Conservation (phyloP, 1,140 invertebrate genomes). For the Eupeodes corollae region DNA sequence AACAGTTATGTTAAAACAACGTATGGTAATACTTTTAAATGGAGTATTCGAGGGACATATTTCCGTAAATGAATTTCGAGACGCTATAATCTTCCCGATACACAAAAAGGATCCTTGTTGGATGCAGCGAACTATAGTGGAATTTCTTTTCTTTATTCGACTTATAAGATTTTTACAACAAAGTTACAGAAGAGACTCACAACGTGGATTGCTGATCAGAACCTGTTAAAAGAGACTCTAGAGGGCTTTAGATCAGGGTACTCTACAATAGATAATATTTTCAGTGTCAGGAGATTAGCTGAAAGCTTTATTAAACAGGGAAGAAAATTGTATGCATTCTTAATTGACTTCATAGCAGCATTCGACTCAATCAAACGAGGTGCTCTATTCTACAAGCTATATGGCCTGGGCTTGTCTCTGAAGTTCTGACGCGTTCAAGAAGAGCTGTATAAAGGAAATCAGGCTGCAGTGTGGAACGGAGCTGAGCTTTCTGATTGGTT, state of each 20-base stretch:
- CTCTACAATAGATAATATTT: slow-evolving; percentile 16
- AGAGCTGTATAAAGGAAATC: not conserved
- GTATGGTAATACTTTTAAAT: not conserved
- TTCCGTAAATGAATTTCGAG: too few species aligned
- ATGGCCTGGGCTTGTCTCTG: not conserved
- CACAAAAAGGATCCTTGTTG: slow-evolving; percentile 16
- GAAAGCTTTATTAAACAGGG: not conserved
- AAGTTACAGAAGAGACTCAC: slow-evolving; percentile 9
- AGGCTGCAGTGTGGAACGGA: too few species aligned
- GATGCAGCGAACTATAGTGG: slow-evolving; percentile 16
- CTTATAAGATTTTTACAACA: slow-evolving; percentile 14
- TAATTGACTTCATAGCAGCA: not conserved
- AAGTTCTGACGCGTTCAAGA: not conserved
- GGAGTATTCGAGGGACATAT: not conserved
- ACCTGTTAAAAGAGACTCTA: slow-evolving; percentile 10
- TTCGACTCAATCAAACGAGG: slow-evolving; percentile 1
- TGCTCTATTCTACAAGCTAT: not conserved
- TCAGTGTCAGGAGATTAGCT: slow-evolving; percentile 8
- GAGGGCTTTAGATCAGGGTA: slow-evolving; percentile 13
- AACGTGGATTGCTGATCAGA: slow-evolving; percentile 10
- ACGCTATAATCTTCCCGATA: not conserved
- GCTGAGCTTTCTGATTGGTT: not conserved
- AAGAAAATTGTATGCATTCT: not conserved
- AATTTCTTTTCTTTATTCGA: slow-evolving; percentile 12
- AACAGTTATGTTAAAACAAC: not conserved